Evolutionary conservation across 2,113 vertebrate species (phyloP), one percentile per base, ranked within the genome.

Genomic region (Myotis lucifugus): DNA sequence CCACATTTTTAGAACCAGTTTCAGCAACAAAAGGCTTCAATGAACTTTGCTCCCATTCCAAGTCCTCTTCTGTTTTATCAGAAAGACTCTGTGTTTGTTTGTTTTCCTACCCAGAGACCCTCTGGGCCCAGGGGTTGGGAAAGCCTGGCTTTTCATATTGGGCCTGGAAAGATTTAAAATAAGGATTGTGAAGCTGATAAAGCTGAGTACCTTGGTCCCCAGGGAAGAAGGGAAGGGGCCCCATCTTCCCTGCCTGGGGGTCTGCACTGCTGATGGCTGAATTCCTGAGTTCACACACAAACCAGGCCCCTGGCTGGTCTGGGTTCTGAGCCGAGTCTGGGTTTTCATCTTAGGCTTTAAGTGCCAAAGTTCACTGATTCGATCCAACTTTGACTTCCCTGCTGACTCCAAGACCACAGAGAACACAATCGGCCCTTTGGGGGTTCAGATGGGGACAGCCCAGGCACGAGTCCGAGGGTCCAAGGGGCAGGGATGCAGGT

Each of bases 31-130:
- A 72, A 73, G 9, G 2, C 95, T 91, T 61, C 59, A 61, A 54
- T 92, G 93, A 97, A 96, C 95, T 95, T 96, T 52, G 90, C 54
- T 96, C 94, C 73, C 85, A 13, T 52, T 96, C 78, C 85, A 74
- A 86, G 86, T 78, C 32, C 6, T 89, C 93, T 90, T 95, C 69
- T 27, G 83, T 85, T 77, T 93, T 96, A 79, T 40, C 42, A 83
- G 56, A 8, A 88, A 83, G 37, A 54, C 61, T 78, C 48, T 66
- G 0, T 50, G 69, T 61, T 69, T 94, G 25, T 90, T 23, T 90
- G 91, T 77, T 95, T 95, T 74, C 83, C 72, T 94, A 88, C 50
- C 70, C 56, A 48, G 76, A 96, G 83, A 59, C 78, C 50, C 42
- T 59, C 40, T 13, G 50, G 81, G 48, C 40, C 76, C 66, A 19